phyloP scores from a whole-genome alignment of 2,113 vertebrate species.

The Oncorhynchus masou region DNA sequence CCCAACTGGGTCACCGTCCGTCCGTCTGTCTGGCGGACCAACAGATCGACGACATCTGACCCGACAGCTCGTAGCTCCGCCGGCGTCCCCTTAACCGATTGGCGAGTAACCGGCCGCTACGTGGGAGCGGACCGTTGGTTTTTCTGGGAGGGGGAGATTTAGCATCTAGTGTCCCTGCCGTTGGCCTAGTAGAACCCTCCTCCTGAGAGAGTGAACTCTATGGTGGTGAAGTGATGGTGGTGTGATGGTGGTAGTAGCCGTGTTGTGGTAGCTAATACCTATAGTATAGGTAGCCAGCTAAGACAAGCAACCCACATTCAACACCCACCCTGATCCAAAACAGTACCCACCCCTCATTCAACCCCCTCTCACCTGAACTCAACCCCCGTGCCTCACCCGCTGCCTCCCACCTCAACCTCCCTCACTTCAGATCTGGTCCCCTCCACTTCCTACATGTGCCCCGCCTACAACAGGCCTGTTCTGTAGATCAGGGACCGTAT shows the following conservation, averaged over 20 bases:
- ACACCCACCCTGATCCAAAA: background rate
- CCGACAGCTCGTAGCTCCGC: slow-evolving; percentile 26
- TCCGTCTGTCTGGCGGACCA: background rate
- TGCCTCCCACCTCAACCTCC: background rate
- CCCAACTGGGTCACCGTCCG: slow-evolving; percentile 41
- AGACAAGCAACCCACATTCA: slow-evolving; percentile 4
- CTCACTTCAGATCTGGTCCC: background rate
- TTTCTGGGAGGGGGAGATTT: background rate
- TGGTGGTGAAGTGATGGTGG: background rate
- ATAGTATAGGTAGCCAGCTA: background rate
- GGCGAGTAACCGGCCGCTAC: slow-evolving; percentile 69
- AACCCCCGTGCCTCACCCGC: background rate
- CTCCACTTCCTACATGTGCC: slow-evolving; percentile 18
- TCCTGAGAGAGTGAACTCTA: background rate
- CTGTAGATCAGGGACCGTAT: background rate
- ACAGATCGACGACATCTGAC: slow-evolving; percentile 69
- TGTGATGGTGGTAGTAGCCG: background rate
- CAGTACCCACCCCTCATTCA: slow-evolving; percentile 3
- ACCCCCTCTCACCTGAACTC: slow-evolving; percentile 2
- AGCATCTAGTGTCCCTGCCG: background rate
- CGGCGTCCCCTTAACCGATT: slow-evolving; percentile 48
- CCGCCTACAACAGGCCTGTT: slow-evolving; percentile 5
- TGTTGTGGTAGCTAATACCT: background rate
- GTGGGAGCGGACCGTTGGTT: slow-evolving; percentile 36
- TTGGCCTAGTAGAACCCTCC: background rate